Evolutionary conservation across 2,888 invertebrate genomes (phyloP), one percentile per base, ranked within the genome.

Genomic region (Coenonympha glycerion): DNA sequence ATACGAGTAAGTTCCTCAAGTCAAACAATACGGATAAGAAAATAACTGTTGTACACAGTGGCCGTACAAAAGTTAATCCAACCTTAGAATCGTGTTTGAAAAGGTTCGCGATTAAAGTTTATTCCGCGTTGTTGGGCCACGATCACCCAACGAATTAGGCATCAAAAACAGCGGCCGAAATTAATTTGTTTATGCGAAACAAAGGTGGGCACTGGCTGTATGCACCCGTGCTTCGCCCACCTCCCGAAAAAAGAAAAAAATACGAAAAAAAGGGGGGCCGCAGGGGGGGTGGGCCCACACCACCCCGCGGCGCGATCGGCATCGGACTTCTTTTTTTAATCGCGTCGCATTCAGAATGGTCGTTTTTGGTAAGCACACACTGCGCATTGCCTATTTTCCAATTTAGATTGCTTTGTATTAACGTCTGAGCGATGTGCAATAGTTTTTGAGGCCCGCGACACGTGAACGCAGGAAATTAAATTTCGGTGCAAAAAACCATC

Each of bases 371-470:
- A 86, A 86, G 86, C 86, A 86, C 83, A 86, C 84, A 87, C 79
- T 76, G 85, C 82, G 81, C 85, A 82, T 80, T 85, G 86, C 86
- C 86, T 86, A 86, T 87, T 85, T 86, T 87, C 86, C 86, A 86
- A 86, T 86, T 87, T 86, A 86, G 86, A 87, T 87, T 85, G 86
- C 87, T 86, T 86, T 86, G 86, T 86, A 86, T 87, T 87, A 86
- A 82, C 79, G 84, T 77, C 69, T 83, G 85, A 84, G 81, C 82
- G 83, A 85, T 82, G 86, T 73, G 85, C 86, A 79, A 86, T 86
- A 86, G 86, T 85, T 87, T 85, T 84, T 84, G 80, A 82, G 73
- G 77, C 74, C 64, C 76, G 82, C 74, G 83, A 83, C 85, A 84
- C 71, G 79, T 75, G 73, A 77, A 68, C 64, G 73, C 65, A 74